A percentile compares a stretch with the other conserved stretches of the same genome.
Evolutionary conservation across 1,140 invertebrate genomes (phyloP).

Genomic region (Cardiocondyla obscurior): DNA sequence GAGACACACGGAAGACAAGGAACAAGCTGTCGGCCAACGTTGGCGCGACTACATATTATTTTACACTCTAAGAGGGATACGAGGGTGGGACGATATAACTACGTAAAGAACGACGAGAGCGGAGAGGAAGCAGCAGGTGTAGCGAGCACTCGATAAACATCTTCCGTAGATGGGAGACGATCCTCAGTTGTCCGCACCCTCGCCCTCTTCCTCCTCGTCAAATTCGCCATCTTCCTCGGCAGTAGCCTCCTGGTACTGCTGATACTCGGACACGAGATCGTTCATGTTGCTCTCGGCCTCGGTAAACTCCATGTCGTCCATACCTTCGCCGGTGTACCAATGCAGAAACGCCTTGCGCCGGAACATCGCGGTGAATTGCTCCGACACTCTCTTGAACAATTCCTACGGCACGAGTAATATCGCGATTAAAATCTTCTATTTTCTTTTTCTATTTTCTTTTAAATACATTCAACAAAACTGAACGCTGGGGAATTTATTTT

Average conservation of each 20-base stretch:
- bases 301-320: slow-evolving; percentile 93
- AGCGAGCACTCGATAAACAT: slow-evolving; percentile 51
- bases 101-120: slow-evolving; percentile 9
- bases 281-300: slow-evolving; percentile 94
- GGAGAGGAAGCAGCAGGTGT: slow-evolving; percentile 34
- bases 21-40: slow-evolving; percentile 8
- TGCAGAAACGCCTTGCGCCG: slow-evolving; percentile 95
- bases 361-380: slow-evolving; percentile 95
- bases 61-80: slow-evolving; percentile 51
- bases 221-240: slow-evolving; percentile 91
- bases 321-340: slow-evolving; percentile 96
- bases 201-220: slow-evolving; percentile 89
- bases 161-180: slow-evolving; percentile 21
- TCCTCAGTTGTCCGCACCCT: slow-evolving; percentile 76
- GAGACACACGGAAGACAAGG: slow-evolving; percentile 22
- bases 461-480: background rate
- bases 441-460: background rate
- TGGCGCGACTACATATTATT: slow-evolving; percentile 50
- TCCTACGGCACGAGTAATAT: slow-evolving; percentile 79
- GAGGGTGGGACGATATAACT: slow-evolving; percentile 27
- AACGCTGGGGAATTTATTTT: background rate
- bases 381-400: slow-evolving; percentile 93
- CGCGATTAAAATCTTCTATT: background rate
- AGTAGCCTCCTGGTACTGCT: slow-evolving; percentile 95
- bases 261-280: slow-evolving; percentile 94